Conservation (phyloP, 2,797 vertebrate genomes). For the Pogoniulus pusillus region DNA sequence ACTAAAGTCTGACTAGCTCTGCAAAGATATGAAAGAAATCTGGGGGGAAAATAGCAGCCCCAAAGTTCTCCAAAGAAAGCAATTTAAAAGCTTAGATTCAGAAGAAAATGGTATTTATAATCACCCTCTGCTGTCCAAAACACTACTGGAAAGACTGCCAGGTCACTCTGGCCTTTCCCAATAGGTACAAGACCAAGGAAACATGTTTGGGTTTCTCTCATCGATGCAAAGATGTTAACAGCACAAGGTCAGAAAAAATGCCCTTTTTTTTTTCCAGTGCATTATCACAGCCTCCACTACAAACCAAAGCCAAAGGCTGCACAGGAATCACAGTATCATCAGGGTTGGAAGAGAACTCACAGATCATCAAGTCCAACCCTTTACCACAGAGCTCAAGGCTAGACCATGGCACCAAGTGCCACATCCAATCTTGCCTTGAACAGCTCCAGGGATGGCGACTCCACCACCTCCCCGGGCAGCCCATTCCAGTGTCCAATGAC, state of each 20-base stretch:
- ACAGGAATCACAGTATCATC: background rate
- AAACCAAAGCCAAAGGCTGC: background rate
- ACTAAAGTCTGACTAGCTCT: background rate
- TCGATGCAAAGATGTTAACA: background rate
- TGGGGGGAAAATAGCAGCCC: background rate
- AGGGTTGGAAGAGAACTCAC: too few relatives aligned
- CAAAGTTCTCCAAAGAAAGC: background rate
- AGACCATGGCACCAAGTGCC: too few relatives aligned
- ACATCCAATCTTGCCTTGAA: too few relatives aligned
- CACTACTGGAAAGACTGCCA: background rate
- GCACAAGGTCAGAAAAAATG: background rate
- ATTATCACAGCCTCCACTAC: background rate
- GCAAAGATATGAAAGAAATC: background rate
- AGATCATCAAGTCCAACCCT: too few relatives aligned
- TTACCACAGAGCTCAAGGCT: too few relatives aligned
- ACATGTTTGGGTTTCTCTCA: background rate
- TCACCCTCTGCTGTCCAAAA: background rate
- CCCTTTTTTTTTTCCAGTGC: fast-evolving
- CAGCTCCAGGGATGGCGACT: too few relatives aligned
- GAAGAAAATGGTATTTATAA: background rate
- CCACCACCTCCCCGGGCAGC: too few relatives aligned
- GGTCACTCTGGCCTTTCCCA: background rate
- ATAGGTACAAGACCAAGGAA: background rate
- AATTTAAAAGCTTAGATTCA: background rate
- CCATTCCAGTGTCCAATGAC: too few relatives aligned